phyloP scores from a whole-genome alignment of 2,797 vertebrate genomes.

The Cirrhinus molitorella region DNA sequence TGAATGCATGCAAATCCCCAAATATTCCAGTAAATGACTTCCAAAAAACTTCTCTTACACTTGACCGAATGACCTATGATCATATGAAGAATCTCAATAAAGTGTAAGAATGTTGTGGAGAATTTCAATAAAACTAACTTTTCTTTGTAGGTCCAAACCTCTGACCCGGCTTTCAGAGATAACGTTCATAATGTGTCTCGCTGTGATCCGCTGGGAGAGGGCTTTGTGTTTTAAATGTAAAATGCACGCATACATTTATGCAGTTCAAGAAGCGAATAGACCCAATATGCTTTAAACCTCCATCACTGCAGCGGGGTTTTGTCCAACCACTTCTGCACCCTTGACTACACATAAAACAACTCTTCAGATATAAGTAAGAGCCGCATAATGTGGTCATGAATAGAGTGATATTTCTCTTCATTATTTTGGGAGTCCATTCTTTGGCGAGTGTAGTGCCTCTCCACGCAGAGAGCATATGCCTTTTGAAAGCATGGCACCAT shows the following conservation, averaged over 20 bases:
- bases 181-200: constrained; percentile 73
- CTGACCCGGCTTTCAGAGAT: constrained; percentile 63
- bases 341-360: constrained; percentile 82
- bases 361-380: constrained; percentile 71
- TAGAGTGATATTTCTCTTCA: constrained; percentile 69
- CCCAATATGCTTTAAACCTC: constrained; percentile 80
- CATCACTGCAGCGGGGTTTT: constrained; percentile 76
- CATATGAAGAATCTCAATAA: constrained; percentile 6
- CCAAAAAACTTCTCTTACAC: background rate
- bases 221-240: constrained; percentile 64
- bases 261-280: constrained; percentile 76
- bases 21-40: constrained; percentile 1
- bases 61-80: constrained; percentile 13
- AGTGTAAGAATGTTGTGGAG: background rate
- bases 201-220: constrained; percentile 37
- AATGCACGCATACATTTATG: constrained; percentile 69
- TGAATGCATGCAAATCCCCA: background rate
- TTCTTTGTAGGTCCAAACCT: constrained; percentile 34
- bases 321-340: constrained; percentile 77
- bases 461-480: constrained; percentile 84
- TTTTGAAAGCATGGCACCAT: constrained; percentile 84
- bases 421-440: constrained; percentile 75
- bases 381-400: constrained; percentile 81
- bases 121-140: constrained; percentile 32
- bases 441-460: constrained; percentile 77